Percentiles rank a stretch among this genome's conserved stretches.
These are phyloP conservation scores for Caloenas nicobarica DNA, from an alignment of 2,113 vertebrate species.

Conservation along the genomic window DNA sequence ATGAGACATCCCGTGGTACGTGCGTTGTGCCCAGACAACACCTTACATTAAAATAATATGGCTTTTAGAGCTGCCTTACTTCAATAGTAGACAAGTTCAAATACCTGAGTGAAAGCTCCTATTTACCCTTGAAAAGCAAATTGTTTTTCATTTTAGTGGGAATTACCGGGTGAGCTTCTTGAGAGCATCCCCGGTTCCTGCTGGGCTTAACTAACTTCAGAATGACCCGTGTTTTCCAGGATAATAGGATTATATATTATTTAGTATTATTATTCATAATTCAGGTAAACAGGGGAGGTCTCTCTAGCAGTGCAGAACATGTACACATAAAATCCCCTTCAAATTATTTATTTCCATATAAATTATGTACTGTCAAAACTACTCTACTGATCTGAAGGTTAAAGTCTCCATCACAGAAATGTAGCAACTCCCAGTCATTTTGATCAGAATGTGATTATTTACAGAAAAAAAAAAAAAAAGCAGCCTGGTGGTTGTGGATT, in stretches of 20 bases:
- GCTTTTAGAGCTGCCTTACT: neutral
- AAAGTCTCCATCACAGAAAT: conserved; percentile 11
- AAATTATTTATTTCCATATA: conserved; percentile 48
- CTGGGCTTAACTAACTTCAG: neutral
- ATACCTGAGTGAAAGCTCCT: neutral
- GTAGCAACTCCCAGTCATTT: neutral
- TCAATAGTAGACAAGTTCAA: neutral
- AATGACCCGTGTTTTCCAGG: neutral
- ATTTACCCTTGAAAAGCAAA: neutral
- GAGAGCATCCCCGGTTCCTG: neutral
- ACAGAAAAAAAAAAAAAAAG: neutral
- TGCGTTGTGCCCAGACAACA: neutral
- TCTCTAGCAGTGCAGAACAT: neutral
- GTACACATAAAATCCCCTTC: neutral
- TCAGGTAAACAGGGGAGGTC: neutral
- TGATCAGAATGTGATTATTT: conserved; percentile 16
- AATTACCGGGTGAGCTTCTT: neutral
- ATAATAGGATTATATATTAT: neutral
- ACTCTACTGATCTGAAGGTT: conserved; percentile 42
- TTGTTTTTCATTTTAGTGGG: neutral
- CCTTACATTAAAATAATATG: neutral
- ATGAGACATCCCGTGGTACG: neutral
- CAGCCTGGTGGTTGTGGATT: neutral
- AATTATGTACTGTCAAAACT: conserved; percentile 52
- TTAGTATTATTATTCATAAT: conserved; percentile 30